Evolutionary conservation across 2,797 vertebrate species (phyloP), one percentile per base, ranked within the genome.

Genomic region (Phoebastria nigripes): DNA sequence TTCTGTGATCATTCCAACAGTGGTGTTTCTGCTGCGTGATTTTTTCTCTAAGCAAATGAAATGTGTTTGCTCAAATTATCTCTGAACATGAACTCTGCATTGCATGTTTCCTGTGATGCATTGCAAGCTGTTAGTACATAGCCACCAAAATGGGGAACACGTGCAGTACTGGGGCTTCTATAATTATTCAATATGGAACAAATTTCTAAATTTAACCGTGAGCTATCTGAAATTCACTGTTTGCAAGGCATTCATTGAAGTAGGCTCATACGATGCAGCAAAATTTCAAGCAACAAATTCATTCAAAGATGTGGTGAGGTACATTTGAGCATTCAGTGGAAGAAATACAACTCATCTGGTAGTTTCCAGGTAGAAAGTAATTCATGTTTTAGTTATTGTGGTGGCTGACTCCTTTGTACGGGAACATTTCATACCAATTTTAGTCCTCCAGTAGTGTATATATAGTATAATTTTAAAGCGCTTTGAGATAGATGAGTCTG

Each of bases 101-200:
- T 0, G 0, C 1, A 0, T 25, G 55, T 79, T 92, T 59, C 35
- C 61, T 65, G 31, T 1, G 6, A 59, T 54, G 65, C 31, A 3
- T 21, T 29, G 63, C 42, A 89, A 71, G n/a, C 79, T 93, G 61
- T 3, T 3, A 56, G 59, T 70, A 44, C 66, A 20, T 20, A 87
- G 67, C 63, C 67, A 87, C 76, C 49, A 63, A 65, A 92, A 82
- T 41, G 58, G 65, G 83, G 63, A 94, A 87, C 51, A 37, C 0
- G 0, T 56, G 61, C 52, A 22, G 25, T 42, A 56, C 29, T 55
- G 31, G 67, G 41, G 29, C 41, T 95, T 93, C 47, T 8, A 5
- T 49, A 95, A 54, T 63, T 66, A 61, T 63, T 80, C 78, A 80
- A 3, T 46, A 26, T 26, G 46, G 86, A 92, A 80, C 8, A 49